phyloP scores from a whole-genome alignment of 2,888 invertebrate genomes.

The Tenodera sinensis region DNA sequence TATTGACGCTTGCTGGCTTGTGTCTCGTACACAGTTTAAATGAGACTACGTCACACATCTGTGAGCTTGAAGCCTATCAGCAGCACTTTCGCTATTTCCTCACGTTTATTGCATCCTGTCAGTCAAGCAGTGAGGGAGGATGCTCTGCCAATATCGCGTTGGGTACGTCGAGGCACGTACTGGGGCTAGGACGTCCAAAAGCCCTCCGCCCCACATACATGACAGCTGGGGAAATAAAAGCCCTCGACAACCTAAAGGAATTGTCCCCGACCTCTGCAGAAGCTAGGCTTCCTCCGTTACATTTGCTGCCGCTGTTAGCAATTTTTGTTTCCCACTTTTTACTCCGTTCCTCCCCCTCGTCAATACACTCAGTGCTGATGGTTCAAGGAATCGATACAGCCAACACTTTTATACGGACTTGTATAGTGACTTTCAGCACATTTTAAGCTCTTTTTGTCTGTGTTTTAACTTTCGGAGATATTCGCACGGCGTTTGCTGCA shows the following conservation, averaged over 20 bases:
- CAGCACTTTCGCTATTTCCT: neutral
- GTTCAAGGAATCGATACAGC: neutral
- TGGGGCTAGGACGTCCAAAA: neutral
- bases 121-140: neutral
- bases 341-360: neutral
- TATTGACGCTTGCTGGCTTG: too few species aligned
- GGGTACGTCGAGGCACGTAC: neutral
- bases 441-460: neutral
- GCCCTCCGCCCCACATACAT: neutral
- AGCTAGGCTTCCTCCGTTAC: neutral
- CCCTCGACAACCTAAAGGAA: neutral
- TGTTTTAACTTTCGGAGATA: neutral
- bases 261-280: neutral
- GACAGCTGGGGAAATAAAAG: neutral
- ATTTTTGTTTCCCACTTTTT: neutral
- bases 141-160: neutral
- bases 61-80: neutral
- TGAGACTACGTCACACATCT: neutral
- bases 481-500: neutral
- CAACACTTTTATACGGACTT: neutral
- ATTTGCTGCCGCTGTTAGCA: neutral
- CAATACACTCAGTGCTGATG: neutral
- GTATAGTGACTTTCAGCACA: neutral
- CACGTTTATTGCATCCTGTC: neutral
- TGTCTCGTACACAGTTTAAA: too few species aligned